Conservation (phyloP, 2,797 vertebrate species). For the Spinus olivaceus region DNA sequence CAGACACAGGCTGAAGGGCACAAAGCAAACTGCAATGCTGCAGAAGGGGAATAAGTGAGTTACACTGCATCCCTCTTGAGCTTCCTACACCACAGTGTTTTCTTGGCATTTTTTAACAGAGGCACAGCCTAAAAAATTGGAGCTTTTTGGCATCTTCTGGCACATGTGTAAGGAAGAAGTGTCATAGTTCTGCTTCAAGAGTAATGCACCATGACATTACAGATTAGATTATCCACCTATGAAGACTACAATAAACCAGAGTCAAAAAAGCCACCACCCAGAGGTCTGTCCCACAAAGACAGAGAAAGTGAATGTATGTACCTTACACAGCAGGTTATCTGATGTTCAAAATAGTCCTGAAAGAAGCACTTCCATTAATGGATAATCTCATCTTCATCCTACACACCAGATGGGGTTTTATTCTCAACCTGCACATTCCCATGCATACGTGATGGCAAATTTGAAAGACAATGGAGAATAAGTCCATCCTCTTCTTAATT, state of each 20-base stretch:
- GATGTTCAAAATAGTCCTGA: neutral
- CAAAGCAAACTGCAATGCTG: neutral
- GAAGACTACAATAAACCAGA: neutral
- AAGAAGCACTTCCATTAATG: neutral
- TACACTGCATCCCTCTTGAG: neutral
- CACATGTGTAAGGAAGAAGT: neutral
- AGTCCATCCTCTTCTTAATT: neutral
- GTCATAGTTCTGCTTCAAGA: neutral
- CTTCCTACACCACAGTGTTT: neutral
- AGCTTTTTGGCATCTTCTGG: neutral
- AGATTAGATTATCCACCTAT: no score
- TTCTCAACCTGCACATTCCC: neutral
- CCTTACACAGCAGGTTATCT: neutral
- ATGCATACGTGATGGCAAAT: neutral
- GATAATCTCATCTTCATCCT: neutral
- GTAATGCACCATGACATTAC: neutral
- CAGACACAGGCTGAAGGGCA: neutral
- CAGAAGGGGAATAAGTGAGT: neutral
- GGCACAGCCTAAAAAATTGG: neutral
- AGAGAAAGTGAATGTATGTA: neutral
- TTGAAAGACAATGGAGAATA: neutral
- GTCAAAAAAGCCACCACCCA: neutral
- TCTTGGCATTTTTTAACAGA: neutral
- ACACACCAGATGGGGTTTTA: neutral
- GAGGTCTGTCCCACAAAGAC: neutral